phyloP scores from a whole-genome alignment of 1,140 invertebrate species.

The Atta texana region DNA sequence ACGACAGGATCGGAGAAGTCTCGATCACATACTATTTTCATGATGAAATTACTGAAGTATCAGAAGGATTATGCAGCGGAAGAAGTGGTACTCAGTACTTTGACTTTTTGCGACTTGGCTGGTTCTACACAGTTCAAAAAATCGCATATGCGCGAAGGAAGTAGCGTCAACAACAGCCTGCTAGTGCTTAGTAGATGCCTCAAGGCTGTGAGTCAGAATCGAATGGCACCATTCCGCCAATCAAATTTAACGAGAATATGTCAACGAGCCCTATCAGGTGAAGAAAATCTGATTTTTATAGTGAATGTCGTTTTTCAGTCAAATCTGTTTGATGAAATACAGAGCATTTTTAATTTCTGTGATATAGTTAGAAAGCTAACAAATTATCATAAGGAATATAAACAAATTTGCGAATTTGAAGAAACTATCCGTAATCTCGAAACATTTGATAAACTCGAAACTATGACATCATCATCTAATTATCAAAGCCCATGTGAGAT shows the following conservation, averaged over 20 bases:
- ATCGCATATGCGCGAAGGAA: constrained; percentile 92
- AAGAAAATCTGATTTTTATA: constrained; percentile 91
- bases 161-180: constrained; percentile 95
- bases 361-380: constrained; percentile 88
- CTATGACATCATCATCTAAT: no score
- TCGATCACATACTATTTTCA: constrained; percentile 94
- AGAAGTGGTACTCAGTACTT: constrained; percentile 76
- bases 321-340: constrained; percentile 91
- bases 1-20: constrained; percentile 93
- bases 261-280: constrained; percentile 86
- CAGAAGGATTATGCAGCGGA: constrained; percentile 65
- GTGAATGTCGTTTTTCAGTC: constrained; percentile 91
- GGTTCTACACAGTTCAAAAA: constrained; percentile 93
- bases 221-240: constrained; percentile 87
- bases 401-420: not conserved
- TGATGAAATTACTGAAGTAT: constrained; percentile 90
- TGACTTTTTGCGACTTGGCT: constrained; percentile 95
- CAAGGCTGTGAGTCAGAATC: constrained; percentile 80
- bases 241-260: constrained; percentile 91
- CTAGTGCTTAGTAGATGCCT: constrained; percentile 94
- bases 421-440: not conserved
- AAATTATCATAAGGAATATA: constrained; percentile 44
- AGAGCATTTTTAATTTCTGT: constrained; percentile 90
- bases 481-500: not conserved
- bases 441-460: not conserved